These are phyloP conservation scores for Callosobruchus maculatus DNA, from an alignment of 2,888 invertebrate species.

Conservation along the genomic window DNA sequence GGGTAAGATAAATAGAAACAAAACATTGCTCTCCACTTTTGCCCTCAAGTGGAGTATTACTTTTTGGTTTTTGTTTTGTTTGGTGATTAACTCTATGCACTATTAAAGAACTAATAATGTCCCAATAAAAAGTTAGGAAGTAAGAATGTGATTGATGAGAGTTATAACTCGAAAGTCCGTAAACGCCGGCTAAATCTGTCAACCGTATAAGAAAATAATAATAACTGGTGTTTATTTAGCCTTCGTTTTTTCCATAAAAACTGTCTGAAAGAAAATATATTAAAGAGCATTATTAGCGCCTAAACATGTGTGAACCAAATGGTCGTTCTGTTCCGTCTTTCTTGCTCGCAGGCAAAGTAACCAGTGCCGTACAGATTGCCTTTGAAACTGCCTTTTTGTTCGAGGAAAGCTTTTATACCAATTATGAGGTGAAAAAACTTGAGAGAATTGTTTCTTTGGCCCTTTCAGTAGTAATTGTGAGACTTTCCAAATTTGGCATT, in stretches of 20 bases:
- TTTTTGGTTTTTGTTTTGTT: no score
- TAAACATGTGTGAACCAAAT: conserved; percentile 34
- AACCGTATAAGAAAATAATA: conserved; percentile 25
- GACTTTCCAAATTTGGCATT: no score
- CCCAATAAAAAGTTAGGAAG: conserved; percentile 14
- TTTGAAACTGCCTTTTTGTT: no score
- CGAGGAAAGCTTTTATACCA: no score
- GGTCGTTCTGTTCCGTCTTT: conserved; percentile 13
- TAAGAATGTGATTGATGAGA: conserved; percentile 5
- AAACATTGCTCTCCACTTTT: no score
- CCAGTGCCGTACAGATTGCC: neutral
- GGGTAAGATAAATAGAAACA: no score
- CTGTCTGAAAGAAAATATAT: conserved; percentile 22
- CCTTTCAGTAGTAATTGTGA: no score
- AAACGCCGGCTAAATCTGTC: conserved; percentile 26
- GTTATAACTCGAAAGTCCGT: neutral
- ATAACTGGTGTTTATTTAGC: conserved; percentile 25
- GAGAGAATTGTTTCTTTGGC: no score
- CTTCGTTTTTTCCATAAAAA: conserved; percentile 19
- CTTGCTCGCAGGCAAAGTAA: neutral
- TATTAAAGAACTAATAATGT: conserved; percentile 12
- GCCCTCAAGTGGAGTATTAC: no score
- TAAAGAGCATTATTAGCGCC: conserved; percentile 23
- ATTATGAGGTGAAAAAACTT: no score
- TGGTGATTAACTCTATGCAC: no score